A percentile compares a stretch with the other conserved stretches of the same genome.
Evolutionary conservation across 2,888 invertebrate genomes (phyloP).

Genomic region (Brachypalpus laphriformis): DNA sequence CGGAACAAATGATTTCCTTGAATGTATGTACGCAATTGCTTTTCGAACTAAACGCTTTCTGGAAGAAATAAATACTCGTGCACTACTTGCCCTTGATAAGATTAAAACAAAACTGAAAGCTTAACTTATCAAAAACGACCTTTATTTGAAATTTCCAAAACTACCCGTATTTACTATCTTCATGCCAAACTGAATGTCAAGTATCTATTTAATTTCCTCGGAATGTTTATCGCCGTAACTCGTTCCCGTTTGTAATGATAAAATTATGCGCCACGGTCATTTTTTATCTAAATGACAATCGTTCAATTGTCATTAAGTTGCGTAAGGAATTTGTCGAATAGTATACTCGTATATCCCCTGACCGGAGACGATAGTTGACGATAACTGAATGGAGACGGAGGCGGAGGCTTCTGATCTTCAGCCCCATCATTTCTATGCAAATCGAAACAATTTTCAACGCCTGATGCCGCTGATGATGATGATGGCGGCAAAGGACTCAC

Average conservation of each 20-base stretch:
- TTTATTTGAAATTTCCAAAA: too few species aligned
- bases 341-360: slow-evolving; percentile 26
- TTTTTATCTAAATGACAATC: slow-evolving; percentile 66
- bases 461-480: slow-evolving; percentile 62
- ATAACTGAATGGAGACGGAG: not conserved
- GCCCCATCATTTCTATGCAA: slow-evolving; percentile 78
- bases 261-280: slow-evolving; percentile 52
- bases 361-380: slow-evolving; percentile 56
- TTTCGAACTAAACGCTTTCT: too few species aligned
- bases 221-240: slow-evolving; percentile 16
- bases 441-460: slow-evolving; percentile 77
- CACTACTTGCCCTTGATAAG: not conserved
- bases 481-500: slow-evolving; percentile 44
- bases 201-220: slow-evolving; percentile 45
- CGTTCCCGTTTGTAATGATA: slow-evolving; percentile 29
- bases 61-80: not conserved
- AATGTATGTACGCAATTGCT: too few species aligned
- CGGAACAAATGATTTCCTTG: too few species aligned
- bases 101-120: not conserved
- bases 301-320: slow-evolving; percentile 63
- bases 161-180: slow-evolving; percentile 7
- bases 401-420: slow-evolving; percentile 52
- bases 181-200: not conserved
- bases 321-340: slow-evolving; percentile 53
- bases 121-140: not conserved